Base-by-base conservation (phyloP, 2,888 invertebrate species). In the Fragum whitleyi region DNA sequence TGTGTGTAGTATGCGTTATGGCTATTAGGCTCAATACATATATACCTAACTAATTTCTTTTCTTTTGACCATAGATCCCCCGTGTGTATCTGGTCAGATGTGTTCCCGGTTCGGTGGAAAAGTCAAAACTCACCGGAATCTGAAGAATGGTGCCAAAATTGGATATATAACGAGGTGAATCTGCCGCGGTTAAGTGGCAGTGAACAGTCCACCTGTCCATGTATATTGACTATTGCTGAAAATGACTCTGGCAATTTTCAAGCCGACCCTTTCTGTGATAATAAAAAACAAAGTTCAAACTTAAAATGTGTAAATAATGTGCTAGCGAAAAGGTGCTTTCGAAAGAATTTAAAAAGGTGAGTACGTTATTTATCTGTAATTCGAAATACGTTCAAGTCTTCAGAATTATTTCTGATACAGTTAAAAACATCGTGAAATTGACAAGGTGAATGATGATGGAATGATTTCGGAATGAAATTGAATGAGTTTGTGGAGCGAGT, bases 21-120 rank as follows among this genome's bases (percentile, higher is more conserved):
- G n/a, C n/a, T n/a, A n/a, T n/a, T n/a, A n/a, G n/a, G n/a, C n/a
- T n/a, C n/a, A n/a, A n/a, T n/a, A n/a, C n/a, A n/a, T n/a, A n/a
- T n/a, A n/a, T n/a, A n/a, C n/a, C n/a, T n/a, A n/a, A n/a, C n/a
- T n/a, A n/a, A n/a, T n/a, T n/a, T n/a, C n/a, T n/a, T n/a, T n/a
- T n/a, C n/a, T n/a, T n/a, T n/a, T n/a, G n/a, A n/a, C n/a, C 28
- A 6, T 79, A 87, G 87, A 55, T 71, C 73, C 36, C 86, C 85
- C 3, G 77, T 79, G 32, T 86, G 90, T 47, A 86, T 90, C 32
- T 91, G 90, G 89, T 92, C 92, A 11, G 91, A 91, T 71, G 88
- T 90, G 19, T 91, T 92, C 79, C 90, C 91, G 0, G 89, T 91
- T 2, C 81, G 87, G 53, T 86, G 88, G 85, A 69, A 69, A 19